Conservation (phyloP, 2,113 vertebrate genomes). For the Urocolius indicus region DNA sequence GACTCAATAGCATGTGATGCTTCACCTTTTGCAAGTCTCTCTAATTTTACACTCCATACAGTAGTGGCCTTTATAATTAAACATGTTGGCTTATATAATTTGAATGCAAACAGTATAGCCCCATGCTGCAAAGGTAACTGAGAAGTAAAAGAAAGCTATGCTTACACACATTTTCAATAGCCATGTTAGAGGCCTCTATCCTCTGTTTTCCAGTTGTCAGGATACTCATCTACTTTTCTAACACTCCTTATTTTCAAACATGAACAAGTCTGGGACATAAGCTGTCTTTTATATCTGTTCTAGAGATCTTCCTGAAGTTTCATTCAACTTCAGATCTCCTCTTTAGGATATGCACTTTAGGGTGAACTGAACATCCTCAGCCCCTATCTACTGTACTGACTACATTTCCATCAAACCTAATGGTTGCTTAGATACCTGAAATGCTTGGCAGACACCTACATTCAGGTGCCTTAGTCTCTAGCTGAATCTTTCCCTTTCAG, state of each 20-base stretch:
- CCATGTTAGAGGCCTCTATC: neutral
- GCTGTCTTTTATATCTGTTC: neutral
- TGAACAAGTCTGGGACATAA: neutral
- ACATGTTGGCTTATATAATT: neutral
- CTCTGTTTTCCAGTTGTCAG: neutral
- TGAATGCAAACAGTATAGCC: neutral
- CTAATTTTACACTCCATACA: neutral
- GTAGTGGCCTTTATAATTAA: neutral
- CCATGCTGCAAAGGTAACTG: neutral
- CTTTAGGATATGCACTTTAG: neutral
- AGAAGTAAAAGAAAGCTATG: neutral
- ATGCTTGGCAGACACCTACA: neutral
- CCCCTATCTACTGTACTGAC: neutral
- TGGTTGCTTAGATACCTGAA: neutral
- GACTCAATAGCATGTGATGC: neutral
- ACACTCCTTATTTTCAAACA: neutral
- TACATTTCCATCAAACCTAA: neutral
- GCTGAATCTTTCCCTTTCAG: neutral
- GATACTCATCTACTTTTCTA: neutral
- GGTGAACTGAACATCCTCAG: neutral
- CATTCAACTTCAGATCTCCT: neutral
- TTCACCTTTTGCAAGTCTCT: neutral
- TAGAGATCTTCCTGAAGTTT: neutral
- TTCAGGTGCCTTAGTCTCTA: neutral
- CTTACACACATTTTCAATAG: neutral